Evolutionary conservation across 2,888 invertebrate species (phyloP), one percentile per base, ranked within the genome.

Genomic region (Monochamus alternatus): DNA sequence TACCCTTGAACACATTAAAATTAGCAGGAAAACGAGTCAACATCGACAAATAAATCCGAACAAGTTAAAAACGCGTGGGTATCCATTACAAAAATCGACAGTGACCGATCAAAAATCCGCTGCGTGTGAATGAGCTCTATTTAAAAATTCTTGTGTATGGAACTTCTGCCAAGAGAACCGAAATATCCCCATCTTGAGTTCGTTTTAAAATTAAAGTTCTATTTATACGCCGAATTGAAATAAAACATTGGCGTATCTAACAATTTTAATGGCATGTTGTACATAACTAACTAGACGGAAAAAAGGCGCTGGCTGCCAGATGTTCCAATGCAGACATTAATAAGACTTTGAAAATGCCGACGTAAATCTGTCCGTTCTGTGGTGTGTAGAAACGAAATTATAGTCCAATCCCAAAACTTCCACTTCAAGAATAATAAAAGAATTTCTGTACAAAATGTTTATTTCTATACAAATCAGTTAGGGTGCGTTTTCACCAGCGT

Each of bases 141-240:
- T 69, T 69, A 69, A 69, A 69, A 59, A 69, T 69, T 58, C 60
- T 69, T 69, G 60, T 69, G 69, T 69, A 69, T 60, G 5, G 30
- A 69, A 69, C 51, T 60, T 47, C 12, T 69, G 69, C 69, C 69
- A 69, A 69, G 44, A 60, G 31, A 60, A 69, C 47, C n/a, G 68
- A 68, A 68, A 68, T 59, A 59, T 55, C 30, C 55, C 58, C 44
- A 59, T 59, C 60, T 47, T 52, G 69, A 60, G 51, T 60, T 51
- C 60, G 47, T 47, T 60, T 69, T 62, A 69, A 60, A 69, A 59
- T 69, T 69, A 60, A 59, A 69, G 8, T 22, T 60, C 60, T 60
- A 69, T 69, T 69, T 69, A 68, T 68, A 69, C 12, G 31, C 47
- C 60, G 60, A 47, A 62, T 44, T n/a, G 47, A 69, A 44, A 55